Conservation (phyloP, 30 jellyfish, hydroid and myxozoan species). For the Pseudorhiza aurosa region DNA sequence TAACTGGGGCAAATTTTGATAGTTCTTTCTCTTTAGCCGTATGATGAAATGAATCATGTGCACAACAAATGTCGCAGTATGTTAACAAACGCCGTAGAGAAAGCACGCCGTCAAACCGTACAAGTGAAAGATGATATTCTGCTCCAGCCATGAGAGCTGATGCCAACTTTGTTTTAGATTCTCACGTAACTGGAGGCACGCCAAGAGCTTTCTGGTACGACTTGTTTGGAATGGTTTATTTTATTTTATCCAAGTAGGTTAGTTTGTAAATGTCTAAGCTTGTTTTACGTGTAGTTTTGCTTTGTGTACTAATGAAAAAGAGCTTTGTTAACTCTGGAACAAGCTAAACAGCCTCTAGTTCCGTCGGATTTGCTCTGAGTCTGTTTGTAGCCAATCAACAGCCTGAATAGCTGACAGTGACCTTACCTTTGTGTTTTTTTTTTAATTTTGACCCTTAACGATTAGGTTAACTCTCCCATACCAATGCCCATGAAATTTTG, state of each 20-base stretch:
- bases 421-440: no score
- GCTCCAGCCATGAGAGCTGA: conserved; percentile 73
- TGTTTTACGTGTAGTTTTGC: background rate
- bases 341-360: no score
- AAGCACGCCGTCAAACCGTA: conserved; percentile 98
- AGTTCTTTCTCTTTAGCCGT: conserved; percentile 67
- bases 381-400: no score
- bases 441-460: no score
- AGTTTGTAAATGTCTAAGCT: background rate
- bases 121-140: conserved; percentile 93
- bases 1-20: background rate
- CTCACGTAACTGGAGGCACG: no score
- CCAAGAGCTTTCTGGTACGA: no score
- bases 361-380: no score
- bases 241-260: background rate
- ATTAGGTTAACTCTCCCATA: no score
- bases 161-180: background rate
- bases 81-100: conserved; percentile 92
- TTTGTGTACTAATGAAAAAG: background rate
- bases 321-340: no score
- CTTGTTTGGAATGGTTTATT: background rate
- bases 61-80: conserved; percentile 97
- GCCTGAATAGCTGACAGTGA: no score
- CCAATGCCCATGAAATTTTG: no score
- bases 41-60: conserved; percentile 89